These are phyloP conservation scores for Phenganax stokvisi DNA, from an alignment of 92 coral and sea anemone species.

Conservation along the genomic window DNA sequence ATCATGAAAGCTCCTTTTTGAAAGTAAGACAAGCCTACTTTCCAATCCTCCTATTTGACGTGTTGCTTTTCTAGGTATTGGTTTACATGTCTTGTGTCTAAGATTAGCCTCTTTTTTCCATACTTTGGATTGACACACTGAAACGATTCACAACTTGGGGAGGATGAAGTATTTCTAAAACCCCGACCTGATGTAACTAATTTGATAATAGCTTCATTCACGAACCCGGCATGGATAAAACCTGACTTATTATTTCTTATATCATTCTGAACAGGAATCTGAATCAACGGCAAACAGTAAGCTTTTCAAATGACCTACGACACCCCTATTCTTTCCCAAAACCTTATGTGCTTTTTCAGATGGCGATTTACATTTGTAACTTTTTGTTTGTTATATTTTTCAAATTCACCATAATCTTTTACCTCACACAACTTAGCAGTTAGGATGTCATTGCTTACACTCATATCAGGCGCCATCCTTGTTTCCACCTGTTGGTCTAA, in stretches of 20 bases:
- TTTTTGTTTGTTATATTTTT: background rate
- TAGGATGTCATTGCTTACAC: background rate
- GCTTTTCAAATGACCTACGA: background rate
- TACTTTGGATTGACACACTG: slow-evolving; percentile 51
- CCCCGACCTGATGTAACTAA: slow-evolving; percentile 22
- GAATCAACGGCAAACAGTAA: background rate
- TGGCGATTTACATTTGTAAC: background rate
- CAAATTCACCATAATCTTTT: background rate
- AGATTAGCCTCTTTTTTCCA: slow-evolving; percentile 62
- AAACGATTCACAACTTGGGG: slow-evolving; percentile 54
- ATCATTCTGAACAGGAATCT: background rate
- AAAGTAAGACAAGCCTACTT: slow-evolving; percentile 52
- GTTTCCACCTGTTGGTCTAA: background rate
- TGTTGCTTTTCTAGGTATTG: slow-evolving; percentile 43
- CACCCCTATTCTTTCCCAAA: slow-evolving; percentile 2
- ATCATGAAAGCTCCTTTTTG: slow-evolving; percentile 40
- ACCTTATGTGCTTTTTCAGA: background rate
- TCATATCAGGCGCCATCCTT: background rate
- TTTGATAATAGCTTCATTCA: slow-evolving; percentile 18
- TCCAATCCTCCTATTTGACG: slow-evolving; percentile 63
- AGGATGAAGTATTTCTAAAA: slow-evolving; percentile 16
- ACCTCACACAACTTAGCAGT: background rate
- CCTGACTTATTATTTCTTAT: slow-evolving; percentile 4
- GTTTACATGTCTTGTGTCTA: slow-evolving; percentile 56
- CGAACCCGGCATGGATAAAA: background rate